Evolutionary conservation across 1,140 invertebrate genomes (phyloP), one percentile per base, ranked within the genome.

Genomic region (Vollenhovia emeryi): DNA sequence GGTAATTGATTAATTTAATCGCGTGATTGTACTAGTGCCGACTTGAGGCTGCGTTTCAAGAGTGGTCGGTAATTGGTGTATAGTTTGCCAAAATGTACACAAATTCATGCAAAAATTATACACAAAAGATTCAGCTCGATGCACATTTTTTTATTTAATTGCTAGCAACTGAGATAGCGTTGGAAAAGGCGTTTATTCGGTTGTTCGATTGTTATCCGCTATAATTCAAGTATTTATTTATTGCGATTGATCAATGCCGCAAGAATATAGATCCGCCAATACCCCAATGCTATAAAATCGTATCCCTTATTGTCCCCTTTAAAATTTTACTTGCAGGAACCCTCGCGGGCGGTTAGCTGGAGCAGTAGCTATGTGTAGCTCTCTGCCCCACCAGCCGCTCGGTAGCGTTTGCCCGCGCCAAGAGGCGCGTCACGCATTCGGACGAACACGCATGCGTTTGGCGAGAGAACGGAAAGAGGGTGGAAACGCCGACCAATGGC

Each of bases 401-500:
- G 27, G 55, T 83, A 85, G 71, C 79, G 78, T 92, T 84, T 86
- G 52, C 69, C 57, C 60, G 73, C 45, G 50, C 45, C 48, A 48
- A 60, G 50, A 78, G 79, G 89, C 86, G 89, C 69, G 88, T 82
- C 40, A 60, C 66, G 74, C 75, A 57, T 86, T 82, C 60, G 71
- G 48, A 66, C 33, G 74, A 62, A 48, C 48, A 88, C 88, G 89
- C 89, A 83, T 79, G 75, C 75, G 75, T 66, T 69, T 24, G n/a
- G 5, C 7, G 9, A 33, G 18, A 40, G 66, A 18, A 7, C 52
- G 90, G 87, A 59, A 13, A 30, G 45, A 73, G 64, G 85, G 82
- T 43, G 79, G 83, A 52, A 55, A 40, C 59, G 21, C 30, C 87
- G 84, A 86, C 88, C 89, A 90, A 90, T 90, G 52, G 48, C 50